Base-by-base conservation (phyloP, 2,888 invertebrate genomes). In the Willowsia nigromaculata region DNA sequence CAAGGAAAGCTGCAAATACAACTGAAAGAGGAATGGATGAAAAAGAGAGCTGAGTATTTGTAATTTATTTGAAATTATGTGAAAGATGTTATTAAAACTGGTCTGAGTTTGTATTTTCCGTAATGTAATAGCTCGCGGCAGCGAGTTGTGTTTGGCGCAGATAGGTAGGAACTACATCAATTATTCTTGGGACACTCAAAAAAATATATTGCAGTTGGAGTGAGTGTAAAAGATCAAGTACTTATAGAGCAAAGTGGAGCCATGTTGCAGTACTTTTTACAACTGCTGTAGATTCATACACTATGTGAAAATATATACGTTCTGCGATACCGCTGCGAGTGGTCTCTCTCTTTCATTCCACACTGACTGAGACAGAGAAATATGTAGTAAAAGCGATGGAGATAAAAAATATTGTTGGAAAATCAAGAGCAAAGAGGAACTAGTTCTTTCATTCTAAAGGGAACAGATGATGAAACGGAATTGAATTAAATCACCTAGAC, bases 401-500 rank as follows among this genome's bases (percentile, higher is more conserved):
- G 68, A 62, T 65, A 82, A 81, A 81, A 59, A 62, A 71, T 71
- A 71, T 71, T 71, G 71, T 71, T 40, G 43, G 25, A 71, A 43
- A 71, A 65, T 65, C 33, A 47, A 18, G 25, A 2, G 33, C 22
- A 25, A 74, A 43, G 43, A 47, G 47, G 15, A 27, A 53, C 53
- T 22, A 22, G 30, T 83, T 47, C 43, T 50, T 40, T 74, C 53
- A 18, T 43, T 43, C 50, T 30, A 43, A 43, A 56, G 86, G 59
- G 56, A 74, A 56, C 82, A 82, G 82, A 86, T 86, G 87, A 87
- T 74, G 87, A 82, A 82, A 56, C 74, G 59, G 82, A 87, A 82
- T 87, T 82, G 87, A 87, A 87, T 87, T 87, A 74, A 87, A 87
- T 87, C 87, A 82, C 81, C 59, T 71, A 71, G 15, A 81, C 33